A percentile compares a stretch with the other conserved stretches of the same genome.
phyloP scores from a whole-genome alignment of 2,797 vertebrate species.

The Sandelia bainsii region DNA sequence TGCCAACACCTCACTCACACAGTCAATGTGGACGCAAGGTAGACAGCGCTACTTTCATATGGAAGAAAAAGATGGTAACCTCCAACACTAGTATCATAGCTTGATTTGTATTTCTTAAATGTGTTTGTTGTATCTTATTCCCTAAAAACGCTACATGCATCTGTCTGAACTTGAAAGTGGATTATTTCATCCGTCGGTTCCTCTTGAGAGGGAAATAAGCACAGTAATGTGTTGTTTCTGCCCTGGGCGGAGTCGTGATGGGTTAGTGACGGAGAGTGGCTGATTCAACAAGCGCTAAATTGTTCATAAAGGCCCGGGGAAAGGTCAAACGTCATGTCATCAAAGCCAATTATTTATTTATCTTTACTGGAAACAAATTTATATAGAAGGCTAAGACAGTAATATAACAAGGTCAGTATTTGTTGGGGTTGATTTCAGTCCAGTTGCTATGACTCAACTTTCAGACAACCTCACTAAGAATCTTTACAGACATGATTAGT shows the following conservation, averaged over 20 bases:
- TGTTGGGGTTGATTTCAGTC: not conserved
- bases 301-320: conserved; percentile 22
- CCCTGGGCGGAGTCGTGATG: conserved; percentile 36
- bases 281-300: conserved; percentile 40
- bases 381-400: not conserved
- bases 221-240: conserved; percentile 45
- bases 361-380: not conserved
- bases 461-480: too few relatives aligned
- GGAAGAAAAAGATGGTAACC: not conserved
- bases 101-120: not conserved
- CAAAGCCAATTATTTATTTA: conserved; percentile 1
- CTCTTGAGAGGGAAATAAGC: conserved; percentile 34
- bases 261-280: conserved; percentile 43
- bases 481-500: too few relatives aligned
- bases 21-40: not conserved
- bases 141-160: not conserved
- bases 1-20: conserved; percentile 14
- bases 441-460: too few relatives aligned
- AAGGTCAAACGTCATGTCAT: conserved; percentile 62
- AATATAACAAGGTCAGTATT: not conserved
- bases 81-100: conserved; percentile 6
- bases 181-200: conserved; percentile 16
- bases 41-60: not conserved
- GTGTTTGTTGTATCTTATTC: not conserved
- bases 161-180: conserved; percentile 7